Percentiles rank a stretch among this genome's conserved stretches.
Evolutionary conservation across 2,797 vertebrate species (phyloP).

Genomic region (Chelon labrosus): DNA sequence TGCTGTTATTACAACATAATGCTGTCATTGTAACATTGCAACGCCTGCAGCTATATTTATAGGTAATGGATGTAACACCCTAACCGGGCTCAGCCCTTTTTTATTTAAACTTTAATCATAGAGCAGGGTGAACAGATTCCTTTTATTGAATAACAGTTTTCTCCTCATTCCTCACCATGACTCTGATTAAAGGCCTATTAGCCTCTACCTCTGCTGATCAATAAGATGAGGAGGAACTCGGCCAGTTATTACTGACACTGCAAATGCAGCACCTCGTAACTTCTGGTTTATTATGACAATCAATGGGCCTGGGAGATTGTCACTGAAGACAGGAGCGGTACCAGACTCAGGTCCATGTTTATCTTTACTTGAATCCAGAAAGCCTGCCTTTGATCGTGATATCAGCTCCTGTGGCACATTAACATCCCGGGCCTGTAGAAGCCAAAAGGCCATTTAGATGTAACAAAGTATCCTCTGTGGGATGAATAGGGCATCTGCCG

Average conservation of each 20-base stretch:
- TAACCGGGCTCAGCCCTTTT: conserved; percentile 26
- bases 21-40: conserved; percentile 67
- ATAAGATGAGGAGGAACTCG: conserved; percentile 30
- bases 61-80: conserved; percentile 69
- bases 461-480: conserved; percentile 87
- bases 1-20: conserved; percentile 65
- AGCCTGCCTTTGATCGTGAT: conserved; percentile 75
- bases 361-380: conserved; percentile 72
- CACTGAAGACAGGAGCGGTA: conserved; percentile 16
- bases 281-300: conserved; percentile 8
- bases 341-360: conserved; percentile 53
- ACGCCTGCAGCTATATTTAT: conserved; percentile 71
- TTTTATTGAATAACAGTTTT: conserved; percentile 25
- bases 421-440: conserved; percentile 79
- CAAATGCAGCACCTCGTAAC: conserved; percentile 21
- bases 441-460: conserved; percentile 80
- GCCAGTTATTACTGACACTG: not conserved
- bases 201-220: conserved; percentile 56
- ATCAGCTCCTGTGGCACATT: conserved; percentile 78
- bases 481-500: conserved; percentile 84
- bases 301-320: conserved; percentile 1
- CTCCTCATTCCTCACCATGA: conserved; percentile 25
- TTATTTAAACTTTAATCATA: conserved; percentile 59
- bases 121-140: conserved; percentile 6
- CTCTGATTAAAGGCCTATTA: conserved; percentile 56